Base-by-base conservation (phyloP, 2,888 invertebrate species). In the Coronaproctus castanopsis region DNA sequence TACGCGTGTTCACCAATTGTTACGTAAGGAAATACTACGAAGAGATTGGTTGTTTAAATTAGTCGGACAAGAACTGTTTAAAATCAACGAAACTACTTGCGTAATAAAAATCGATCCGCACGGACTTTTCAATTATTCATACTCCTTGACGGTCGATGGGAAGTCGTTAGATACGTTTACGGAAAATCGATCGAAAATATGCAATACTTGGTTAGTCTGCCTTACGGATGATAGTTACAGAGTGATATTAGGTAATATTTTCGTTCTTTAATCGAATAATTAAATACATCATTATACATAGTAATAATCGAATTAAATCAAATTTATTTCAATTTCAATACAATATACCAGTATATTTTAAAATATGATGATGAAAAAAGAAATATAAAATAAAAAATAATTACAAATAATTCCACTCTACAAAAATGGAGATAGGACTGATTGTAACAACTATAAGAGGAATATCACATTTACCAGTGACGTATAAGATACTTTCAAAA, bases 21-120 rank as follows among this genome's bases (percentile, higher is more conserved):
- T n/a, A n/a, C n/a, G n/a, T n/a, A 68, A 87, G 85, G 87, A 86
- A 71, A 75, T 85, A 2, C 65, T 83, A 14, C 76, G 82, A 19
- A 77, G 80, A 62, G 90, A 92, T 61, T 92, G 89, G 88, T 88
- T 92, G 88, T 92, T 93, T 70, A 86, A 87, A 67, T 71, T 92
- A 54, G 91, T 92, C 0, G 92, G 92, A 1, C 82, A 82, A 65
- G 90, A 92, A 71, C 73, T 77, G 8, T 87, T 92, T 70, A 75
- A 74, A 52, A 77, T 89, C 52, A 84, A 84, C 1, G 70, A 70
- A 48, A 69, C 73, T 1, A 72, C 71, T 57, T 79, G 79, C 65
- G 67, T 70, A 19, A 76, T 81, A 57, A 70, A 71, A 53, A 78
- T 81, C 18, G 78, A 78, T 63, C 79, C 80, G 14, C 72, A 76